phyloP scores from a whole-genome alignment of 2,113 vertebrate genomes.

The Poeciliopsis retropinna region DNA sequence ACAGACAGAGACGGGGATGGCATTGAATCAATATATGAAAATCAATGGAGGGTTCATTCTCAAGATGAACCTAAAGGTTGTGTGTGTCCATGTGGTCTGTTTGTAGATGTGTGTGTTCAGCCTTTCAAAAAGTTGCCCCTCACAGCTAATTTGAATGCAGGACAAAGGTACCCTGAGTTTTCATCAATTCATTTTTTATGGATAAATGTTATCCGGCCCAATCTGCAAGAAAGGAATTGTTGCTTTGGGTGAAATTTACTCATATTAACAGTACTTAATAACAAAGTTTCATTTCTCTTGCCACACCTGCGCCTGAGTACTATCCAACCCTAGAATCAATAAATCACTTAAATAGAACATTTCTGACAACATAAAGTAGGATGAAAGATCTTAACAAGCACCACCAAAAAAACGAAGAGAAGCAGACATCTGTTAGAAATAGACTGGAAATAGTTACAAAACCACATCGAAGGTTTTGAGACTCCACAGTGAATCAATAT shows the following conservation, averaged over 20 bases:
- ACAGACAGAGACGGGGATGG: conserved; percentile 23
- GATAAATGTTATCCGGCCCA: not conserved
- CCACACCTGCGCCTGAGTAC: not conserved
- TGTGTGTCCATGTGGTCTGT: conserved; percentile 20
- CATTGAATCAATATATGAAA: conserved; percentile 28
- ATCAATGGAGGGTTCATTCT: conserved; percentile 32
- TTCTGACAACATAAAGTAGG: too few relatives aligned
- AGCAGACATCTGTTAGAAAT: not conserved
- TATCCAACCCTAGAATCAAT: not conserved
- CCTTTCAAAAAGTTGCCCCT: not conserved
- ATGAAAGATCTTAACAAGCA: not conserved
- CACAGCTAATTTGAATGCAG: not conserved
- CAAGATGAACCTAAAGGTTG: conserved; percentile 35
- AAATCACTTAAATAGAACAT: not conserved
- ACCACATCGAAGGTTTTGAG: not conserved
- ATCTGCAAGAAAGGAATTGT: not conserved
- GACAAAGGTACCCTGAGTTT: not conserved
- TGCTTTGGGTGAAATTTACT: not conserved
- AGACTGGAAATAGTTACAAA: not conserved
- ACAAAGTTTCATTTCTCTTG: not conserved
- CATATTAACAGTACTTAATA: not conserved
- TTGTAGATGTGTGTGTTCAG: conserved; percentile 13
- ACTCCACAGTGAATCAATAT: not conserved
- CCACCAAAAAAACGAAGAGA: not conserved
- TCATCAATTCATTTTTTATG: not conserved